Base-by-base conservation (phyloP, 1,140 invertebrate genomes). In the Pseudomyrmex cubaensis region DNA sequence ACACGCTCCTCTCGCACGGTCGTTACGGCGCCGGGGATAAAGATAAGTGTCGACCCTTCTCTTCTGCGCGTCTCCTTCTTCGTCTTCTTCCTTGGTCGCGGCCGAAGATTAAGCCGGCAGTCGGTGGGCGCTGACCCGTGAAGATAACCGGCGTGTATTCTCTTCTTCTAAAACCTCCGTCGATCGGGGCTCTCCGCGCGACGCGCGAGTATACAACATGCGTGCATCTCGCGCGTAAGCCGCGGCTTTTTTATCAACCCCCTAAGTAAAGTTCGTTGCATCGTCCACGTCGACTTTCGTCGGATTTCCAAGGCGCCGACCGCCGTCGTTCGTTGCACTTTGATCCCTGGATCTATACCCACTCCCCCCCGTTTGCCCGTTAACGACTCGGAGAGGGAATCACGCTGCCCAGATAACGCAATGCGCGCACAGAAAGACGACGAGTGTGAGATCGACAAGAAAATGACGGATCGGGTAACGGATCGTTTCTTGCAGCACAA, bases 101-200 rank as follows among this genome's bases (percentile, higher is more conserved):
- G 87, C 83, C 85, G 89, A 91, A 93, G 93, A 93, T 93, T 93
- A 93, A 93, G 92, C 86, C 82, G 88, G 67, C 67, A 88, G 84
- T 90, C 90, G 90, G 35, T 92, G 90, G 88, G 83, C 85, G 88
- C 89, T 94, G 93, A 94, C 93, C 93, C 93, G 85, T 90, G 88
- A 90, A 93, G 93, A 94, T 94, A 94, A 92, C 85, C 85, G 89
- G 57, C 72, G 70, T 83, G 73, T 89, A 86, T 86, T 88, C 84
- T 62, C 64, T 64, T 35, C 35, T 35, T 35, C 66, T 17, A 91
- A 93, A 92, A 83, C 86, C 35, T 35, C 35, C 90, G 85, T 90
- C 86, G 82, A 87, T 86, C 83, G 86, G 84, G 35, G 5, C 35
- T 35, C 82, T 52, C 15, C 76, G 64, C 77, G 5, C 50, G 13